These are phyloP conservation scores for Limonius californicus DNA, from an alignment of 1,140 invertebrate genomes.

Conservation along the genomic window DNA sequence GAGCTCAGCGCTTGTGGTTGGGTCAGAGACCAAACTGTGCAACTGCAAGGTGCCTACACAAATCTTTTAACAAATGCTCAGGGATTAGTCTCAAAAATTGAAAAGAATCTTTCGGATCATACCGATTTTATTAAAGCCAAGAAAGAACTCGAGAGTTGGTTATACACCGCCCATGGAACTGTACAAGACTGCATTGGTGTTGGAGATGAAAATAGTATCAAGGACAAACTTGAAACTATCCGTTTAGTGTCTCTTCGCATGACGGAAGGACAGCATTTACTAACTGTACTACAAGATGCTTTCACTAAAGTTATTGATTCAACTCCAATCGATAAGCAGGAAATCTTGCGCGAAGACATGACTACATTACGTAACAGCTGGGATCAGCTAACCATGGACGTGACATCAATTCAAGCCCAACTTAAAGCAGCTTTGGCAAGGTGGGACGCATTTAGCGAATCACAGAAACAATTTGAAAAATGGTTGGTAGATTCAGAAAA, in stretches of 20 bases:
- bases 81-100: constrained; percentile 74
- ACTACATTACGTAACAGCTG: constrained; percentile 71
- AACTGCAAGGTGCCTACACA: constrained; percentile 76
- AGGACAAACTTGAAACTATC: constrained; percentile 79
- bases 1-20: constrained; percentile 77
- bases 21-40: constrained; percentile 81
- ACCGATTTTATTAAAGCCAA: constrained; percentile 85
- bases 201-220: constrained; percentile 72
- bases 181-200: constrained; percentile 78
- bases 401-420: constrained; percentile 73
- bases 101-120: constrained; percentile 85
- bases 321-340: constrained; percentile 74
- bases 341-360: constrained; percentile 69
- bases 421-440: constrained; percentile 70
- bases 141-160: constrained; percentile 76
- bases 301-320: constrained; percentile 82
- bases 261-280: constrained; percentile 81
- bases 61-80: constrained; percentile 72
- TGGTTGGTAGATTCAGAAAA: constrained; percentile 69
- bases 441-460: constrained; percentile 79
- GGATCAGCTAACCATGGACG: constrained; percentile 77
- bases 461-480: constrained; percentile 61
- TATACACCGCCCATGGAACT: constrained; percentile 69
- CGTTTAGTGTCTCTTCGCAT: constrained; percentile 68
- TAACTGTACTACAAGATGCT: constrained; percentile 73